Evolutionary conservation across 2,888 invertebrate genomes (phyloP), one percentile per base, ranked within the genome.

Genomic region (Yponomeuta cagnagella): DNA sequence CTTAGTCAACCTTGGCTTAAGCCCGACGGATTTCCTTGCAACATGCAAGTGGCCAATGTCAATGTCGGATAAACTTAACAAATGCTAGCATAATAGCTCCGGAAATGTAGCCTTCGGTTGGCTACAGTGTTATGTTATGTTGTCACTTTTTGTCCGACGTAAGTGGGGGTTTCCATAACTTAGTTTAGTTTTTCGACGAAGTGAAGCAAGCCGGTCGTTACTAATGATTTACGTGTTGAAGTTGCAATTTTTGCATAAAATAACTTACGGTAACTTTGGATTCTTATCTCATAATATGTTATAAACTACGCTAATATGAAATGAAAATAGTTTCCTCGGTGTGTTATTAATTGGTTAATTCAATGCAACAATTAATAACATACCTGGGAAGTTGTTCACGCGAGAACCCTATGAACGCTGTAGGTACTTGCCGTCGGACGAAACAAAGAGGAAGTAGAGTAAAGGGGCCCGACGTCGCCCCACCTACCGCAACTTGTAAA

Each of bases 21-120:
- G 5, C 12, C 52, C 52, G 43, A 58, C 52, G 52, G 52, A 15
- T 15, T 15, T 58, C 15, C 52, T 12, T 15, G 15, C 52, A 58
- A 58, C 52, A 76, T 76, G 74, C 71, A 72, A 75, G 75, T 58
- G 64, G 69, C 64, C 71, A 74, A 75, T 74, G 73, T 72, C 76
- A 73, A 72, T 72, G 73, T 72, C 71, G 66, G 52, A 58, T 58
- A 58, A 65, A 67, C 52, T 65, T 58, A 70, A 69, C 33, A 68
- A 63, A 68, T 52, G 43, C 52, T 48, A n/a, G 31, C 37, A 43
- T 69, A 71, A 73, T 71, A 69, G 65, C 69, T 67, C 63, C 30
- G 71, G 65, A 72, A 72, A 65, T 71, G 68, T 72, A 72, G 30
- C 65, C 23, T 65, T 65, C 10, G 12, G 31, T 9, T 58, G 1